These are phyloP conservation scores for Glaucomys volans DNA, from an alignment of 2,113 vertebrate genomes.

Conservation along the genomic window DNA sequence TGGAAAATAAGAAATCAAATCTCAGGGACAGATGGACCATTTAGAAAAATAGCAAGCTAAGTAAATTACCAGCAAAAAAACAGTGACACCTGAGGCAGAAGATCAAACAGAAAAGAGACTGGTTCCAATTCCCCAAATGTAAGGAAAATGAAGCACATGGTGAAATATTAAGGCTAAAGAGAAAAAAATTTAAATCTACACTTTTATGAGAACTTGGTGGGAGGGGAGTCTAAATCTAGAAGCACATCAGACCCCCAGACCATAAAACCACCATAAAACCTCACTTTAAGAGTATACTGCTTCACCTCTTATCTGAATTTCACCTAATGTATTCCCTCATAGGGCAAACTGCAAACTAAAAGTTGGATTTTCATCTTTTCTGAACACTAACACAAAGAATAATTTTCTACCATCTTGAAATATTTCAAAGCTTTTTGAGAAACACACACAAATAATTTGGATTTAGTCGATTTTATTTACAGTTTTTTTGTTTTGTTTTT, in stretches of 20 bases:
- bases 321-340: conserved; percentile 37
- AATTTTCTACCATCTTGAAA: conserved; percentile 82
- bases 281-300: conserved; percentile 49
- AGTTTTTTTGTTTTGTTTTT: conserved; percentile 82
- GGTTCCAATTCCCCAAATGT: conserved; percentile 55
- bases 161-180: conserved; percentile 59
- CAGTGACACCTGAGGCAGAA: conserved; percentile 62
- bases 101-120: conserved; percentile 54
- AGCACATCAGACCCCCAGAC: conserved; percentile 15
- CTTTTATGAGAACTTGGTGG: conserved; percentile 17
- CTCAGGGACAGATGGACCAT: conserved; percentile 74
- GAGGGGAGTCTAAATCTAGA: neutral
- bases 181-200: conserved; percentile 44
- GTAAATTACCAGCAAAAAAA: conserved; percentile 73
- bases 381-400: conserved; percentile 79
- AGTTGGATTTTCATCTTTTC: conserved; percentile 70
- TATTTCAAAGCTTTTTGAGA: conserved; percentile 91
- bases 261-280: conserved; percentile 48
- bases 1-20: conserved; percentile 70
- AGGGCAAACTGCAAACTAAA: conserved; percentile 58
- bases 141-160: conserved; percentile 36
- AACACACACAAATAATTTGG: conserved; percentile 93
- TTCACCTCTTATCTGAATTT: conserved; percentile 45
- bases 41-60: conserved; percentile 44
- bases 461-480: conserved; percentile 94